Evolutionary conservation across 2,113 vertebrate genomes (phyloP).

Genomic region (Phyllostomus hastatus): DNA sequence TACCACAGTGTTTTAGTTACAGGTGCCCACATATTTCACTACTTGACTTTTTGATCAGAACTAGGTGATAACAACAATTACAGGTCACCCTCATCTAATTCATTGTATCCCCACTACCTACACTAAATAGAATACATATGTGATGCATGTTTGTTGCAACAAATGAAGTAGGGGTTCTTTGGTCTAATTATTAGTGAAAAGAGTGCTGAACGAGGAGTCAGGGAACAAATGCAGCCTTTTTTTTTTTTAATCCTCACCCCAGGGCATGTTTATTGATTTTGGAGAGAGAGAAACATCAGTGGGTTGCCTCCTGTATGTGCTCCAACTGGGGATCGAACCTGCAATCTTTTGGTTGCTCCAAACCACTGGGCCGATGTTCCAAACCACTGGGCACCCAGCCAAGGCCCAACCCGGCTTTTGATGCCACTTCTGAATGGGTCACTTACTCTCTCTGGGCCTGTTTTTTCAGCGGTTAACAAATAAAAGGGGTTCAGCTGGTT

Average conservation of each 20-base stretch:
- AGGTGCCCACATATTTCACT: background rate
- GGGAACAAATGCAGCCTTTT: background rate
- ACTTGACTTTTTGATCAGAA: slow-evolving; percentile 16
- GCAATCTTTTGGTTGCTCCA: too few relatives aligned
- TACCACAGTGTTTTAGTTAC: background rate
- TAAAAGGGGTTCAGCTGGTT: background rate
- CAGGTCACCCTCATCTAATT: background rate
- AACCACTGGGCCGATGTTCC: too few relatives aligned
- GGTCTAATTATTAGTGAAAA: background rate
- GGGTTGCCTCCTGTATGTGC: too few relatives aligned
- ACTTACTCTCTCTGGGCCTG: background rate
- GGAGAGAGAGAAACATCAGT: too few relatives aligned
- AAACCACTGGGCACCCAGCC: too few relatives aligned
- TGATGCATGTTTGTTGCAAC: background rate
- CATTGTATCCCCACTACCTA: background rate
- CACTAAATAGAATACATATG: background rate
- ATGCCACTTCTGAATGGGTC: background rate
- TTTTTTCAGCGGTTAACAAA: slow-evolving; percentile 5
- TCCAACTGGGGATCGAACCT: too few relatives aligned
- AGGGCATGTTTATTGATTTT: too few relatives aligned
- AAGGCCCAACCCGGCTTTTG: background rate
- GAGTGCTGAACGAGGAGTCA: background rate
- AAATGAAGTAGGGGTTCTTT: background rate
- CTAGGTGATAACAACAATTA: background rate
- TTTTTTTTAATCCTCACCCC: background rate